These are phyloP conservation scores for Glyphotaelius pellucidus DNA, from an alignment of 2,888 invertebrate species.

Conservation along the genomic window DNA sequence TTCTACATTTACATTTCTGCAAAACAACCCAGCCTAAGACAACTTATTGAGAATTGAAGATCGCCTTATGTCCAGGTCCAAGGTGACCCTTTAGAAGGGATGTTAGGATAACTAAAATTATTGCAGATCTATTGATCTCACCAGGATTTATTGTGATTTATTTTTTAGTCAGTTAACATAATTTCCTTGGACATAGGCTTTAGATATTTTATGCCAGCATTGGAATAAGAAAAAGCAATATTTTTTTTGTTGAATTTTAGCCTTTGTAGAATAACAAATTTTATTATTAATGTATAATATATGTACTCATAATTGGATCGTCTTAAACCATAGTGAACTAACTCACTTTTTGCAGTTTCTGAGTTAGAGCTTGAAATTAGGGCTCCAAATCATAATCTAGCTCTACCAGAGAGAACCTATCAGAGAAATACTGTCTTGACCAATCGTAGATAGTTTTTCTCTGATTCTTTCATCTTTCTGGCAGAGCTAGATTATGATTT, in stretches of 20 bases:
- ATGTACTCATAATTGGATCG: neutral
- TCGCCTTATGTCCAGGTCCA: neutral
- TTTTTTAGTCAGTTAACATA: neutral
- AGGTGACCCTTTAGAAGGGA: neutral
- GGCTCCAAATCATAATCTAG: too few relatives aligned
- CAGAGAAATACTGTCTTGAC: too few relatives aligned
- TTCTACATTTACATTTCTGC: too few relatives aligned
- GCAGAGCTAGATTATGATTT: too few relatives aligned
- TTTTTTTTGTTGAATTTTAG: neutral
- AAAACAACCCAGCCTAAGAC: neutral
- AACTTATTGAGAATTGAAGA: constrained; percentile 2
- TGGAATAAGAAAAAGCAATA: neutral
- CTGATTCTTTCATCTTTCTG: too few relatives aligned
- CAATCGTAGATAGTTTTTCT: too few relatives aligned
- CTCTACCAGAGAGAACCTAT: too few relatives aligned
- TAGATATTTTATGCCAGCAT: neutral
- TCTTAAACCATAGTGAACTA: too few relatives aligned
- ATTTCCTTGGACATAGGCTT: neutral
- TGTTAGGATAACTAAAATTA: neutral
- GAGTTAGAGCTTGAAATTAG: too few relatives aligned
- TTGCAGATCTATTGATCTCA: neutral
- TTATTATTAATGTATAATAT: too few relatives aligned
- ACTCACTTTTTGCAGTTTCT: too few relatives aligned
- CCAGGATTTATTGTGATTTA: neutral
- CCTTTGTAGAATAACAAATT: neutral